These are phyloP conservation scores for Coluber constrictor DNA, from an alignment of 2,797 vertebrate species.

Conservation along the genomic window DNA sequence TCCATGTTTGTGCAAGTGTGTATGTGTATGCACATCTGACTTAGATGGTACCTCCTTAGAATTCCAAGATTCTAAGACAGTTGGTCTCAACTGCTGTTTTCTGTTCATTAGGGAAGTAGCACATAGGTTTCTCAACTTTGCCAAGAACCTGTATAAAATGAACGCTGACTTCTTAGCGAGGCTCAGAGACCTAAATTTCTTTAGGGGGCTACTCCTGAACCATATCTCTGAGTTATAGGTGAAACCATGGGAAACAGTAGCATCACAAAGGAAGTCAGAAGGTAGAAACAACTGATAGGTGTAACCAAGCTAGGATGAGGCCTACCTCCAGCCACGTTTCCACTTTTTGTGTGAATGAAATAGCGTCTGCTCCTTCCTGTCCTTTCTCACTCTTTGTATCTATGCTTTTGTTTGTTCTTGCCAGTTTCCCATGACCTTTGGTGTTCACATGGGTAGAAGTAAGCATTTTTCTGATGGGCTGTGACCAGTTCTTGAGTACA, in stretches of 20 bases:
- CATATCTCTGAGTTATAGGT: background rate
- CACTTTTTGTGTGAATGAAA: slow-evolving; percentile 25
- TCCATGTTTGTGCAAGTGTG: slow-evolving; percentile 17
- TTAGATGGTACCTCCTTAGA: background rate
- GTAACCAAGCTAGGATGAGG: background rate
- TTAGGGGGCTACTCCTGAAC: background rate
- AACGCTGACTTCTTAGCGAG: background rate
- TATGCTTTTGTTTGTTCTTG: slow-evolving; percentile 9
- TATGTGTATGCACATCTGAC: background rate
- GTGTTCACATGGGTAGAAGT: background rate
- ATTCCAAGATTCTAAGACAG: slow-evolving; percentile 31
- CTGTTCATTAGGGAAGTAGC: background rate
- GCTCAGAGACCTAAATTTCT: background rate
- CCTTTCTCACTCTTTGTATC: slow-evolving; percentile 3
- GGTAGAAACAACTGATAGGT: background rate
- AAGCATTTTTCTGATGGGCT: slow-evolving; percentile 17
- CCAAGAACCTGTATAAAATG: background rate
- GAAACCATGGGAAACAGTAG: background rate
- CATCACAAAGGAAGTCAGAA: slow-evolving; percentile 7
- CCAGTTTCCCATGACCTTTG: background rate
- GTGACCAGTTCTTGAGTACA: slow-evolving; percentile 6
- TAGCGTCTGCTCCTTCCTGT: background rate
- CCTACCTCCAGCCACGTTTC: slow-evolving; percentile 28
- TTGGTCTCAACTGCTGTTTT: slow-evolving; percentile 29
- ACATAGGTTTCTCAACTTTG: background rate